Base-by-base conservation (phyloP, 2,888 invertebrate species). In the Scaptomyza tumidula region DNA sequence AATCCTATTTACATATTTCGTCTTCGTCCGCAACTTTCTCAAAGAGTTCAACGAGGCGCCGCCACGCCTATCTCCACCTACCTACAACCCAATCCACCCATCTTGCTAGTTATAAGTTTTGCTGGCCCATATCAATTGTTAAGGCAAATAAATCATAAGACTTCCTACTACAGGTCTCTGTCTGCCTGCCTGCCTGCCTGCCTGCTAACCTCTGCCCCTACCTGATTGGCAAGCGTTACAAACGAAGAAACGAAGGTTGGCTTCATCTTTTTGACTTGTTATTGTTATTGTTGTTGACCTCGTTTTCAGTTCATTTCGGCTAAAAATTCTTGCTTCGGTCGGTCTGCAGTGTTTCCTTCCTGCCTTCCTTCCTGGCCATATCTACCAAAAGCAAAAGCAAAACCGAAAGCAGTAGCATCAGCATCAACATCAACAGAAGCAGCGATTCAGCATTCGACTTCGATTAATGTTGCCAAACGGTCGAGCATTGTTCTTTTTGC, bases 1-100 rank as follows among this genome's bases (percentile, higher is more conserved):
- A 84, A 80, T 84, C 88, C 85, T 74, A 84, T 84, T 84, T 86
- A 78, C 88, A 88, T 83, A 80, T 86, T 88, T 88, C 67, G 52
- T 64, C 62, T 63, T 53, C 48, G 54, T 65, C 52, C 56, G 53
- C 13, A 45, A 57, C 54, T 39, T 43, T 52, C 27, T 45, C 58
- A 78, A 80, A 76, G 77, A 80, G 69, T 72, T 75, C 56, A 65
- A 48, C 31, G 27, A 50, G 31, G 59, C 43, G 33, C 37, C 37
- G 19, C 50, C 46, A 71, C 53, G 60, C 69, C 58, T 41, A 41
- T 5, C 35, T 13, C 39, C 39, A 14, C 9, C 14, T 6, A 39
- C 9, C 14, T 2, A 13, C n/a, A n/a, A n/a, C n/a, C 11, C 16
- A 1, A 14, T 7, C n/a, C 9, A 10, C 35, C 16, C 27, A 16